Evolutionary conservation across 2,797 vertebrate genomes (phyloP).

Genomic region (Lepus oiostolus): DNA sequence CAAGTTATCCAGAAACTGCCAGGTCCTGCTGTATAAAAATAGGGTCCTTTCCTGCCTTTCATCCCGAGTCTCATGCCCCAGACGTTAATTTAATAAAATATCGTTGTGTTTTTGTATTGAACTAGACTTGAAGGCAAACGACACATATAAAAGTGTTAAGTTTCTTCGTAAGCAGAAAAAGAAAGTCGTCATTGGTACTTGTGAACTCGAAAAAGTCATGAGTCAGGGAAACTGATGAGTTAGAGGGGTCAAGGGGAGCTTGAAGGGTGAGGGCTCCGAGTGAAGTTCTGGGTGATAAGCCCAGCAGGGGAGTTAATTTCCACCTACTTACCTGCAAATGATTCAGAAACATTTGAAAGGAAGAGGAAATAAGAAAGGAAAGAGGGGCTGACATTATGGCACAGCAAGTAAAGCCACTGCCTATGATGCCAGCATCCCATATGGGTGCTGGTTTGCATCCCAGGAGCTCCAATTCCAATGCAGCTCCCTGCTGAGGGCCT

Average conservation of each 20-base stretch:
- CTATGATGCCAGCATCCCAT: too few species aligned
- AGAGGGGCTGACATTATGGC: too few species aligned
- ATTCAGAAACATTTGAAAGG: neutral
- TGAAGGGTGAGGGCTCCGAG: neutral
- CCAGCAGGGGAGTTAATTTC: neutral
- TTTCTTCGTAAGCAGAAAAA: constrained; percentile 61
- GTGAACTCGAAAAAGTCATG: neutral
- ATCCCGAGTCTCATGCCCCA: constrained; percentile 61
- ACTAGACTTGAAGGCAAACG: constrained; percentile 74
- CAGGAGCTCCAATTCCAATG: too few species aligned
- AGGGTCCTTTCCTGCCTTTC: constrained; percentile 73
- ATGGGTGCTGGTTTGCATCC: too few species aligned
- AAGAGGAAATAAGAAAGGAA: accelerated
- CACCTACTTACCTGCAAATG: neutral
- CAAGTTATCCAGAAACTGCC: constrained; percentile 64
- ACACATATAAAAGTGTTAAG: constrained; percentile 67
- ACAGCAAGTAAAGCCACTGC: too few species aligned
- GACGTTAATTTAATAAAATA: constrained; percentile 76
- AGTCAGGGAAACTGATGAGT: neutral
- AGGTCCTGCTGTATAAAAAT: constrained; percentile 67
- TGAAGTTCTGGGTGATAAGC: neutral
- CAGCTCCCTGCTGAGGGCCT: too few species aligned
- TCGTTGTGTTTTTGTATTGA: constrained; percentile 68
- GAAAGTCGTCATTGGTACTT: constrained; percentile 38
- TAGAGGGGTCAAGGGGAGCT: neutral